Base-by-base conservation (phyloP, 1,140 invertebrate genomes). In the Atta colombica region DNA sequence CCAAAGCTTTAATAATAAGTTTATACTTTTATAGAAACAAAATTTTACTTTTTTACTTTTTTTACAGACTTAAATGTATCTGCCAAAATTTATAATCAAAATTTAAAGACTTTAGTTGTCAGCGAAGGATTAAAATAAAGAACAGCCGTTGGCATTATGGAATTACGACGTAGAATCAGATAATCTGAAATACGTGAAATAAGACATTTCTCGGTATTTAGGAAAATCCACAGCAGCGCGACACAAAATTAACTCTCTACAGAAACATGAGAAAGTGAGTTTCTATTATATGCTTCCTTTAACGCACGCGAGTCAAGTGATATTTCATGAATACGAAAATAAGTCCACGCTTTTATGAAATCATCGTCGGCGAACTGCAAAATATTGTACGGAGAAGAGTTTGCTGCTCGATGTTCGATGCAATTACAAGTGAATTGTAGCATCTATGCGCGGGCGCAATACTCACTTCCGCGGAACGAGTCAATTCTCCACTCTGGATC, bases 381-480 rank as follows among this genome's bases (percentile, higher is more conserved):
- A 77, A 82, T 8, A 21, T 66, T 7, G 28, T 8, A 53, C 39
- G 35, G 28, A 2, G 53, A 85, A 90, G 72, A 78, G 84, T 85
- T 81, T 51, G 84, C 45, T 35, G 58, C 82, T 68, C 61, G 82
- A 77, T 58, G 69, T 28, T 89, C 87, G 39, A 51, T 51, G 66
- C 66, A 89, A 89, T 90, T 87, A 80, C 78, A 55, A n/a, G 78
- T 49, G 80, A 89, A 89, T 89, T 90, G 78, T 61, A 77, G 60
- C 88, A 58, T 86, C 84, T 61, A 74, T 51, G 74, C 88, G 55
- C 86, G 61, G 31, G 45, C 60, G 51, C 82, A 89, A 85, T 87
- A 77, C 51, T 58, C 85, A 78, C 78, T 90, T 90, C 88, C 88
- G 86, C 69, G 85, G 87, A 90, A 90, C 84, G 89, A 87, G 80